Evolutionary conservation across 2,888 invertebrate species (phyloP).

Genomic region (Macrophya alboannulata): DNA sequence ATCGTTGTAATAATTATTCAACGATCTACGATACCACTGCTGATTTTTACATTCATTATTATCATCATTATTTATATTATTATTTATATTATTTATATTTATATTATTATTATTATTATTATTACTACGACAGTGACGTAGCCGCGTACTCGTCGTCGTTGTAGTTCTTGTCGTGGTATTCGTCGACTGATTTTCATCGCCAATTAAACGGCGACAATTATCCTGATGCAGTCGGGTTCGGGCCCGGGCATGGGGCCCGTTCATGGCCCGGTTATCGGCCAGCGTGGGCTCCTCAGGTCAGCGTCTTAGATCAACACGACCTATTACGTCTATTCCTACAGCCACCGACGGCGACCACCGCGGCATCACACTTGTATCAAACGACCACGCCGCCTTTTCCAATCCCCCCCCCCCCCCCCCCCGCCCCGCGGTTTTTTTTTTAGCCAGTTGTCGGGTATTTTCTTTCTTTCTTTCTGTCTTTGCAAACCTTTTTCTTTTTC

Average conservation of each 20-base stretch:
- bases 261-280: conserved; percentile 72
- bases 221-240: conserved; percentile 9
- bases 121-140: background rate
- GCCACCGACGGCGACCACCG: conserved; percentile 68
- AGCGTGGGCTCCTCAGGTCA: conserved; percentile 76
- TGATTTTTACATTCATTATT: background rate
- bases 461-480: conserved; percentile 49
- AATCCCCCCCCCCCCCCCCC: too few relatives aligned
- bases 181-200: background rate
- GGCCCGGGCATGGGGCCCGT: conserved; percentile 64
- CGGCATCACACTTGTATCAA: conserved; percentile 68
- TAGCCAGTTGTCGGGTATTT: conserved; percentile 57
- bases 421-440: conserved; percentile 39
- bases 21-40: background rate
- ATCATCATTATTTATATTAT: background rate
- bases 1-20: background rate
- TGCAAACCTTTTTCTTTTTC: conserved; percentile 32
- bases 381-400: conserved; percentile 44
- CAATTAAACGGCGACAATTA: background rate
- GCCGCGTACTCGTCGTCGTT: background rate
- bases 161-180: background rate
- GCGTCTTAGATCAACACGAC: conserved; percentile 71
- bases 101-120: background rate
- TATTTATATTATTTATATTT: too few relatives aligned
- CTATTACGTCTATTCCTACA: conserved; percentile 52